A percentile compares a stretch with the other conserved stretches of the same genome.
These are phyloP conservation scores for Leptopilina drosophilae DNA, from an alignment of 2,888 invertebrate genomes.

Conservation along the genomic window DNA sequence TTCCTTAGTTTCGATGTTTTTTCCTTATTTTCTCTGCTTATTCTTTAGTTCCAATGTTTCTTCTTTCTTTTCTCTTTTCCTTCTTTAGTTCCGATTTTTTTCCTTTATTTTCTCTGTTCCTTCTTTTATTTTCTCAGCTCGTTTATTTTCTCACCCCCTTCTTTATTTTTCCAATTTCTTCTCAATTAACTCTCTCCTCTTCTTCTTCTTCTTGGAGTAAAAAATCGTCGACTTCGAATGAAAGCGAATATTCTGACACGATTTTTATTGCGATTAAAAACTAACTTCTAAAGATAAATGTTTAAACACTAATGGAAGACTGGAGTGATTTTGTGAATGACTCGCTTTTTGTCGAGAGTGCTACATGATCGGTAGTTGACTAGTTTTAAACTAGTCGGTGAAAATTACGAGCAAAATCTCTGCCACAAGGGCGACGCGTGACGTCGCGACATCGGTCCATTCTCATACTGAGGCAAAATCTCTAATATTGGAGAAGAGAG, in stretches of 20 bases:
- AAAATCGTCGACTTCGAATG: background rate
- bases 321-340: constrained; percentile 69
- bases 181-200: too few relatives aligned
- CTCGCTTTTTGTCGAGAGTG: constrained; percentile 51
- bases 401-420: constrained; percentile 48
- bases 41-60: too few relatives aligned
- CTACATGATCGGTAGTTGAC: constrained; percentile 57
- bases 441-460: constrained; percentile 72
- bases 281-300: constrained; percentile 46
- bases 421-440: constrained; percentile 63
- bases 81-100: too few relatives aligned
- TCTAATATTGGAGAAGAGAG: constrained; percentile 28
- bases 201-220: too few relatives aligned
- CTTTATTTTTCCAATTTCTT: too few relatives aligned
- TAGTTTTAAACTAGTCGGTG: constrained; percentile 42
- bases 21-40: too few relatives aligned
- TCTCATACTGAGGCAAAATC: constrained; percentile 68
- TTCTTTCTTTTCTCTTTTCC: too few relatives aligned
- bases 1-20: too few relatives aligned
- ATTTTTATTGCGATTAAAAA: constrained; percentile 5
- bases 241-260: background rate
- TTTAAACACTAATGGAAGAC: constrained; percentile 71
- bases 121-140: too few relatives aligned
- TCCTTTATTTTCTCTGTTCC: too few relatives aligned
- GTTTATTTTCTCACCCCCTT: too few relatives aligned